These are phyloP conservation scores for Protophormia terraenovae DNA, from an alignment of 2,888 invertebrate genomes.

Conservation along the genomic window DNA sequence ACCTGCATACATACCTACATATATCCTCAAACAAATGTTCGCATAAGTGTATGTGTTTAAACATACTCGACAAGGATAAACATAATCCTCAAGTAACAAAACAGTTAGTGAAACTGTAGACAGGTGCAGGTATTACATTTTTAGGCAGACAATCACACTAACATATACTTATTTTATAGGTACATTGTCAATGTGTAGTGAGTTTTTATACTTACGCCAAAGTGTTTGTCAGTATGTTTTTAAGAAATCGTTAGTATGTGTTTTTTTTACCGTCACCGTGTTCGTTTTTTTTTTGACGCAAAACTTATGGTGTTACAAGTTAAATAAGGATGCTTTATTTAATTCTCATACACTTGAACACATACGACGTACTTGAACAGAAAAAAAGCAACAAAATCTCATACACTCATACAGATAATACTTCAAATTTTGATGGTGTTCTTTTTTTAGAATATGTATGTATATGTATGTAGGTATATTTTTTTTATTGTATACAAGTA, in stretches of 20 bases:
- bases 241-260: background rate
- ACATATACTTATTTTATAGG: background rate
- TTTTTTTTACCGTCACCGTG: background rate
- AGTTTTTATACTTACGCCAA: background rate
- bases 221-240: background rate
- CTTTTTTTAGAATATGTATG: background rate
- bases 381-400: background rate
- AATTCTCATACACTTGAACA: constrained; percentile 15
- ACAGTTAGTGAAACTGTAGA: constrained; percentile 23
- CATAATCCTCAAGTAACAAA: background rate
- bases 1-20: background rate
- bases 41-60: background rate
- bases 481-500: constrained; percentile 5
- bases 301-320: constrained; percentile 39
- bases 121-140: constrained; percentile 3
- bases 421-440: constrained; percentile 12
- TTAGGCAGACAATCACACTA: background rate
- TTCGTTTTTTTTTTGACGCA: background rate
- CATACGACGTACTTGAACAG: background rate
- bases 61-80: background rate
- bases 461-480: background rate
- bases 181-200: background rate
- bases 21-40: background rate
- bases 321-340: constrained; percentile 36
- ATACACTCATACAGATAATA: constrained; percentile 18